Evolutionary conservation across 2,113 vertebrate genomes (phyloP), one percentile per base, ranked within the genome.

Genomic region (Limanda limanda): DNA sequence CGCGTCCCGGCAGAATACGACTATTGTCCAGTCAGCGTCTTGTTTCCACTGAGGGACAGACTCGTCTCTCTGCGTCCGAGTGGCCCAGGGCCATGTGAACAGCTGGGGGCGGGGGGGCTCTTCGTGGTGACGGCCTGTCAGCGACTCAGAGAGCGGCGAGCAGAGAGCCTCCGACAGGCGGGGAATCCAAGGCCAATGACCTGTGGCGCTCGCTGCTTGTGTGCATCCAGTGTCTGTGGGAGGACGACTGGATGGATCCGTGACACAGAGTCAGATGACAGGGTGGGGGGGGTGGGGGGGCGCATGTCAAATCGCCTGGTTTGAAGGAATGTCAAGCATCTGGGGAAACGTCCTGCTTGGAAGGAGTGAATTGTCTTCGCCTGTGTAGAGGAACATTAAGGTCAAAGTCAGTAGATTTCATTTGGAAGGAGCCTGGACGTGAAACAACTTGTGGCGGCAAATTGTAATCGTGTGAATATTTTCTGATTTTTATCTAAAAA

Each of bases 11-110:
- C 73, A 90, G 88, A 93, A 93, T 93, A 68, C 73, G 20, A 31
- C 72, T 68, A 86, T 93, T 95, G 91, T 93, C 70, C 24, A 37
- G 35, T 11, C 59, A 78, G 77, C 58, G 42, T 68, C 73, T 74
- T 3, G 76, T 76, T 90, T 87, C 86, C 72, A 66, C 81, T 66
- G 45, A 71, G 76, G 83, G 78, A 90, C 86, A 80, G 84, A 81
- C 88, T 90, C 72, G 45, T 84, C 88, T 91, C 84, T 86, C 59
- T 76, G 68, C 2, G 15, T 27, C 61, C 58, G 24, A 88, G 71
- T 69, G 75, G 82, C 88, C 84, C 13, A 6, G 78, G 85, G 79
- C 65, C 69, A 51, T 79, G 69, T 74, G 76, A 87, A 71, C 85
- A 90, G 86, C 85, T 78, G 85, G 65, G 76, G 74, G 86, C 2